These are phyloP conservation scores for Gadus macrocephalus DNA, from an alignment of 2,113 vertebrate genomes.

Conservation along the genomic window DNA sequence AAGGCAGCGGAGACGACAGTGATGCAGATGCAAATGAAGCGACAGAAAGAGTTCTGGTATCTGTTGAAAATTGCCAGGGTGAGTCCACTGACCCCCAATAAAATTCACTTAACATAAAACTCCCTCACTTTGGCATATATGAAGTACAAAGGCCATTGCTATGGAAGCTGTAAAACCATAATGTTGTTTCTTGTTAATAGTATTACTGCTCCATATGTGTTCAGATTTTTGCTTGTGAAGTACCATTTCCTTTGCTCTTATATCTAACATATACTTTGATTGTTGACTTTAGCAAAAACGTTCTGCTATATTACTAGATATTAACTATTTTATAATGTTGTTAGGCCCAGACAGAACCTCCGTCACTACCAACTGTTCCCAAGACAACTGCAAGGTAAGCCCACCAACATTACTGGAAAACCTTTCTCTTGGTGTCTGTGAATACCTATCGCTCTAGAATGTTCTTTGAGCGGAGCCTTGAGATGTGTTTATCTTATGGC, in stretches of 20 bases:
- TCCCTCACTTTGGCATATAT: no score
- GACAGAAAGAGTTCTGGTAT: conserved; percentile 97
- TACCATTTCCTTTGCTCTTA: no score
- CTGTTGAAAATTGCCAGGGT: conserved; percentile 95
- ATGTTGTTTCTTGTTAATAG: no score
- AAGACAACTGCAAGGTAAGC: conserved; percentile 74
- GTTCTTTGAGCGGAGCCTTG: not conserved
- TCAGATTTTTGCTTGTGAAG: no score
- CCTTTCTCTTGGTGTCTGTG: not conserved
- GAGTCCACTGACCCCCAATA: conserved; percentile 56
- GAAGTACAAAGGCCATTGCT: not conserved
- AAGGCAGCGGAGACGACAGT: conserved; percentile 87
- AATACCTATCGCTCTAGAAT: no score
- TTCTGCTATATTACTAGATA: not conserved
- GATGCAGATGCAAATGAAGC: conserved; percentile 95
- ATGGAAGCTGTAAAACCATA: no score
- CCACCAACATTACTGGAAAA: not conserved
- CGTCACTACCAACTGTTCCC: conserved; percentile 69
- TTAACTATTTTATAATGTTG: conserved; percentile 14
- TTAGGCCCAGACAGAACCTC: conserved; percentile 80
- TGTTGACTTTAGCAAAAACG: not conserved
- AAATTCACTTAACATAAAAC: no score
- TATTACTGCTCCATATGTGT: no score
- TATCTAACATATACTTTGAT: no score
- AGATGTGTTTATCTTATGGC: not conserved